Base-by-base conservation (phyloP, 2,113 vertebrate genomes). In the Thamnophis sirtalis region DNA sequence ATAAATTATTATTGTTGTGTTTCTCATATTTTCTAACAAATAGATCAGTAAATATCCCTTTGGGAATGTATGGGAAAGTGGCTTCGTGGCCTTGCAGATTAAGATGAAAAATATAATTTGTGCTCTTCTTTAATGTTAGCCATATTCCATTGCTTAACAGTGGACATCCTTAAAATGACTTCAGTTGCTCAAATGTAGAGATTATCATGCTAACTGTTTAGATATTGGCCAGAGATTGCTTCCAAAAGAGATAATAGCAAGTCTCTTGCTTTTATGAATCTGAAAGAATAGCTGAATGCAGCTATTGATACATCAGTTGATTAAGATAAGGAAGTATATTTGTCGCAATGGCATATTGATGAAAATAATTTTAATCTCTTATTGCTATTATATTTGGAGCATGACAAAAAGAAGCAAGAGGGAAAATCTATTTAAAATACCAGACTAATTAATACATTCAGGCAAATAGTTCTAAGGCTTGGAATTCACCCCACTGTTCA, bases 271-370 rank as follows among this genome's bases (percentile, higher is more conserved):
- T 96, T 93, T 96, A 94, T 87, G 91, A 94, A 94, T 95, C 63
- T 19, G 91, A 93, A 95, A 93, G 93, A 93, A 94, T 91, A 56
- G 93, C 91, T 96, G 94, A 94, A 48, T 85, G 92, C 92, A 54
- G 95, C 90, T 91, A 3, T 94, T 92, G 88, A 90, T 95, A 93
- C 89, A 17, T 73, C 92, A 85, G 68, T 91, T 91, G 92, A 86
- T 95, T 96, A 93, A 92, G 92, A 91, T 92, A 92, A 95, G 89
- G 88, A 94, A 95, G 91, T 93, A 94, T 95, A 80, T 80, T 95
- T 95, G 93, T 93, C 94, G 92, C 92, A 94, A 80, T 91, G 24
- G 11, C 5, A 0, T 91, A 24, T 92, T 90, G 91, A 88, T 91
- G 73, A 89, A 92, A 95, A 94, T 38, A 90, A 89, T 89, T 91